Evolutionary conservation across 2,888 invertebrate genomes (phyloP), one percentile per base, ranked within the genome.

Genomic region (Heliconius hortense): DNA sequence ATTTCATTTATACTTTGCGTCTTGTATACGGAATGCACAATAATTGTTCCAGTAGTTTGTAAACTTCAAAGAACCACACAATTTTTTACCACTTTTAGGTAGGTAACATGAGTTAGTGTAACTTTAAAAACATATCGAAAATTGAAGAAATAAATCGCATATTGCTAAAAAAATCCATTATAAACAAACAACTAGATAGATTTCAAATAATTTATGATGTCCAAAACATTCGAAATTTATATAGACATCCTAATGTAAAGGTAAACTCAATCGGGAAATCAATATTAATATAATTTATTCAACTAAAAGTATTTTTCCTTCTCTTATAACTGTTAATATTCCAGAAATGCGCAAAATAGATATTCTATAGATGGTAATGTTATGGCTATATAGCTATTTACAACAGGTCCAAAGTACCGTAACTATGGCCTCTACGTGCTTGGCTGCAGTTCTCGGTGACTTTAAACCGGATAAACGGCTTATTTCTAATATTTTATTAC

Each of bases 381-480:
- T 48, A 62, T 62, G 53, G 28, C 39, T 75, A 59, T 63, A 63
- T 63, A 31, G 70, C 70, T 53, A 63, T 63, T 71, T 71, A 71
- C 71, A 87, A 75, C 74, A 87, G 84, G 86, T 84, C 84, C 84
- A 79, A 82, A 85, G 87, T 90, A 90, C 90, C 89, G 89, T 89
- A 88, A 88, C 82, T 81, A 84, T 86, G 87, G 86, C 84, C 86
- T 86, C 83, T 84, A 84, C 85, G 85, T 84, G 84, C 81, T 78
- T 75, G 69, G 80, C 76, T 80, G 77, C 80, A 78, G 76, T 78
- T 80, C 77, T 77, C 78, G 76, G 78, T 76, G 79, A 78, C 79
- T 80, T 66, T 73, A 80, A 82, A 80, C 80, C 77, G 82, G 79
- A 82, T 80, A 83, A 84, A 83, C 83, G 82, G 85, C 83, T 84